Conservation (phyloP, 2,113 vertebrate genomes). For the Synchiropus splendidus region DNA sequence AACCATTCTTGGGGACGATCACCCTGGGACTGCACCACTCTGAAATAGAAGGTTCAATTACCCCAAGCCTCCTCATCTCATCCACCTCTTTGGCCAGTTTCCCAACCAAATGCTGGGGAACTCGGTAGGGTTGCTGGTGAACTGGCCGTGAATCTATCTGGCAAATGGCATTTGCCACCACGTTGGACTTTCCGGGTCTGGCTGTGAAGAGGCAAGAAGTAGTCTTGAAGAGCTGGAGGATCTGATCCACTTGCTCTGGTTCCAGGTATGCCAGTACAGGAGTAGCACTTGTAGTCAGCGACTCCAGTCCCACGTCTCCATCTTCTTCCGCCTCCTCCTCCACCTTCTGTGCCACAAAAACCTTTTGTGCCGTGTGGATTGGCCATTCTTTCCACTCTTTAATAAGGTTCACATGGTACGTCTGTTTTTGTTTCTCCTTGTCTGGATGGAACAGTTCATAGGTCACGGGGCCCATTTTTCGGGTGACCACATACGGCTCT, state of each 20-base stretch:
- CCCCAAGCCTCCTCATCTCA: not conserved
- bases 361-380: not conserved
- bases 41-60: not conserved
- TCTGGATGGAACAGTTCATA: not conserved
- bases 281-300: too few relatives aligned
- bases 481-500: not conserved
- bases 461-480: not conserved
- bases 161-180: not conserved
- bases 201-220: not conserved
- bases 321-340: not conserved
- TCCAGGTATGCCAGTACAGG: not conserved
- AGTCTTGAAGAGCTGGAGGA: not conserved
- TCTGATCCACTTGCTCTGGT: not conserved
- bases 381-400: slow-evolving; percentile 1
- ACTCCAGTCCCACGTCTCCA: not conserved
- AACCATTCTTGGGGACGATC: not conserved
- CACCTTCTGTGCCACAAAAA: not conserved
- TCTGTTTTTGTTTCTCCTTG: not conserved
- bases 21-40: not conserved
- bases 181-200: not conserved
- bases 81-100: not conserved
- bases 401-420: slow-evolving; percentile 3
- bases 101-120: not conserved
- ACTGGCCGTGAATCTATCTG: not conserved
- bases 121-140: not conserved